phyloP scores from a whole-genome alignment of 2,888 invertebrate species.

The Monochamus alternatus region DNA sequence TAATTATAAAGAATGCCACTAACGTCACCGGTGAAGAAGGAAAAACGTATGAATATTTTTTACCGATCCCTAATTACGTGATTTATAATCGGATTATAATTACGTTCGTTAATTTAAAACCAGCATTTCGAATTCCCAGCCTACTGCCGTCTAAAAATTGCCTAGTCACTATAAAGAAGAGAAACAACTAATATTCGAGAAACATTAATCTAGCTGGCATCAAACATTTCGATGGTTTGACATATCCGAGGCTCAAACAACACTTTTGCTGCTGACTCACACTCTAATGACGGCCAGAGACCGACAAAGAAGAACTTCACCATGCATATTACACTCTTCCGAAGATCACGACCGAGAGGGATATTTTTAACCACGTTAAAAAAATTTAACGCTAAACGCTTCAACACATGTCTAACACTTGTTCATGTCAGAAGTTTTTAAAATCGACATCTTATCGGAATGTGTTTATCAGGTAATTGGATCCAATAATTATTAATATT shows the following conservation, averaged over 20 bases:
- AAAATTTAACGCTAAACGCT: constrained; percentile 51
- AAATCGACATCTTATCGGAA: constrained; percentile 57
- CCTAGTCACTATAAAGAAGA: constrained; percentile 61
- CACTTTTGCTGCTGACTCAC: constrained; percentile 57
- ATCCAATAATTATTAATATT: constrained; percentile 60
- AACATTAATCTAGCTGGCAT: constrained; percentile 70
- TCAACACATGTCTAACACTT: constrained; percentile 50
- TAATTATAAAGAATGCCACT: constrained; percentile 11
- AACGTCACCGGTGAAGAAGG: constrained; percentile 13
- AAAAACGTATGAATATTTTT: constrained; percentile 33
- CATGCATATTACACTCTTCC: constrained; percentile 55
- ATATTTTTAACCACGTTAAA: constrained; percentile 45
- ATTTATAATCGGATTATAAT: constrained; percentile 52
- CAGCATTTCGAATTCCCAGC: constrained; percentile 60
- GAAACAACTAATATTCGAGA: constrained; percentile 67
- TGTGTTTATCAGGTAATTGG: constrained; percentile 62
- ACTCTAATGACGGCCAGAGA: constrained; percentile 54
- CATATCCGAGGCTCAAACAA: constrained; percentile 53
- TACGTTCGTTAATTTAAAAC: constrained; percentile 60
- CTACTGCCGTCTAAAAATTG: constrained; percentile 56
- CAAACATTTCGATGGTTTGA: constrained; percentile 63
- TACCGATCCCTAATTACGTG: constrained; percentile 43
- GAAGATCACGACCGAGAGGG: constrained; percentile 56
- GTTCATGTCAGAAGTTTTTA: constrained; percentile 53
- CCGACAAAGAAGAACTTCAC: constrained; percentile 57